These are phyloP conservation scores for Amphiura filiformis DNA, from an alignment of 35 echinoderm and acorn worm genomes.

Conservation along the genomic window DNA sequence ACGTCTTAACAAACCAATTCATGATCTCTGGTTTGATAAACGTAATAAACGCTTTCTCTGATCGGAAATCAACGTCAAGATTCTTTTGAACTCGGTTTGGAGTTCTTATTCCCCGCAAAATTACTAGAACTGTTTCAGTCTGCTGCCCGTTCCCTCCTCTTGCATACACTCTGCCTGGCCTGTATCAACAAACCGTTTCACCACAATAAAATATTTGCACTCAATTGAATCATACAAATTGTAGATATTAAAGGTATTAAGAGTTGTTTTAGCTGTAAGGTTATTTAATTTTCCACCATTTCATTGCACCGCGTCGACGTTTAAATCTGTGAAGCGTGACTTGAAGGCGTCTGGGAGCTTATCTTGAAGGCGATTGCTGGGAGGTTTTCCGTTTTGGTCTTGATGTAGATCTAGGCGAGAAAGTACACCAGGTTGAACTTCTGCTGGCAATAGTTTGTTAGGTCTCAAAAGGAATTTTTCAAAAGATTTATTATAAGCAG, in stretches of 20 bases:
- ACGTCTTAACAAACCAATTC: background rate
- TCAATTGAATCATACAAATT: background rate
- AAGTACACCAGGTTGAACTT: conserved; percentile 6
- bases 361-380: background rate
- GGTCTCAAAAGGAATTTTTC: too few species aligned
- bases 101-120: background rate
- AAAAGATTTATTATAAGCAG: too few species aligned
- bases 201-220: background rate
- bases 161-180: background rate
- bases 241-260: background rate
- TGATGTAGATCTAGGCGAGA: background rate
- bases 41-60: too few species aligned
- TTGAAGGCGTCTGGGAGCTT: background rate
- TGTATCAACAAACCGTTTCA: background rate
- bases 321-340: conserved; percentile 2
- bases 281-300: background rate
- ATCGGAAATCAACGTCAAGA: background rate
- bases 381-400: background rate
- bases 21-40: background rate
- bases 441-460: too few species aligned
- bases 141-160: background rate
- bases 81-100: too few species aligned
- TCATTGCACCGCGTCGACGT: background rate
- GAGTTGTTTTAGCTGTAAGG: background rate
- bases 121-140: background rate